phyloP scores from a whole-genome alignment of 2,888 invertebrate genomes.

The Mythimna pallens region DNA sequence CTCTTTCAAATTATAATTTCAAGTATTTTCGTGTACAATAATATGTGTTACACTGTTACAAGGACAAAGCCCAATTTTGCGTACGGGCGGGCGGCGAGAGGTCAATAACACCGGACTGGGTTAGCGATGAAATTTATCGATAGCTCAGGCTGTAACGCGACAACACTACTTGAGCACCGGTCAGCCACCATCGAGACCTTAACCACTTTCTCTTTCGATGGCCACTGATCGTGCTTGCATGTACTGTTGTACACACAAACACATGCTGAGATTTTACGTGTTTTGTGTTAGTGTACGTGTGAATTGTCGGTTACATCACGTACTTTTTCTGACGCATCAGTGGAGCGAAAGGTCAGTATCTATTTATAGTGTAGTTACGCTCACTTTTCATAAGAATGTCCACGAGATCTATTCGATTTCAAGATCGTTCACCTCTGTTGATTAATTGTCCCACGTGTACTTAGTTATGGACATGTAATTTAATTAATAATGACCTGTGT shows the following conservation, averaged over 20 bases:
- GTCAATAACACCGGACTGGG: constrained; percentile 54
- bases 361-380: constrained; percentile 81
- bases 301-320: constrained; percentile 83
- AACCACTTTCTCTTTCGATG: constrained; percentile 89
- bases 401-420: constrained; percentile 73
- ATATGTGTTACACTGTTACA: constrained; percentile 59
- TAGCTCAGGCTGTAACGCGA: constrained; percentile 45
- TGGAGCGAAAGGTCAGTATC: constrained; percentile 86
- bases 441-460: constrained; percentile 60
- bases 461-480: constrained; percentile 41
- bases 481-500: constrained; percentile 53
- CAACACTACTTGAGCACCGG: constrained; percentile 73
- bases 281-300: constrained; percentile 67
- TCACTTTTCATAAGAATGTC: constrained; percentile 85
- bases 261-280: constrained; percentile 54
- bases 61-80: constrained; percentile 50
- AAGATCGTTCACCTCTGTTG: constrained; percentile 76
- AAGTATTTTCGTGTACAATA: constrained; percentile 42
- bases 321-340: constrained; percentile 86
- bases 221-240: constrained; percentile 73
- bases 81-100: constrained; percentile 36
- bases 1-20: constrained; percentile 36
- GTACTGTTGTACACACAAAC: constrained; percentile 65
- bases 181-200: constrained; percentile 80
- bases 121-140: constrained; percentile 66